A percentile compares a stretch with the other conserved stretches of the same genome.
Evolutionary conservation across 2,888 invertebrate genomes (phyloP).

Genomic region (Hecatera dysodea): DNA sequence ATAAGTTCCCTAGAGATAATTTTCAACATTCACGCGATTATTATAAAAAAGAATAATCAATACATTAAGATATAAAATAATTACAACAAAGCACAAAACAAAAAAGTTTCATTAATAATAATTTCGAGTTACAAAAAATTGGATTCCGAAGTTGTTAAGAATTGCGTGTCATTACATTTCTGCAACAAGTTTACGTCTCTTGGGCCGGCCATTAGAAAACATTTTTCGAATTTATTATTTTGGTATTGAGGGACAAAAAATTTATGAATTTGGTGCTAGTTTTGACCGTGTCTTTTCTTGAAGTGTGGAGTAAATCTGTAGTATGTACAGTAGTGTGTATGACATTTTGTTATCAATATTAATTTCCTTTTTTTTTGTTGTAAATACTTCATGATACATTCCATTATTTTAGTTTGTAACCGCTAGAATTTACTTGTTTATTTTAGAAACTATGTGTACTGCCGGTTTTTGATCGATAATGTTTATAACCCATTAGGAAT

Average conservation of each 20-base stretch:
- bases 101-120: slow-evolving; percentile 3
- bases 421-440: slow-evolving; percentile 43
- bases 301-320: slow-evolving; percentile 40
- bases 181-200: slow-evolving; percentile 38
- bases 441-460: slow-evolving; percentile 42
- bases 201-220: slow-evolving; percentile 52
- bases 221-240: slow-evolving; percentile 70
- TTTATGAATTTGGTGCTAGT: slow-evolving; percentile 77
- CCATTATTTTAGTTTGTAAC: slow-evolving; percentile 72
- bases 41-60: no score
- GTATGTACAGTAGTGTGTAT: slow-evolving; percentile 65
- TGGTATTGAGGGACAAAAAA: slow-evolving; percentile 60
- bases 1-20: no score
- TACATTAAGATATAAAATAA: no score
- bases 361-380: slow-evolving; percentile 57
- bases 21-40: no score
- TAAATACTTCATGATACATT: slow-evolving; percentile 81
- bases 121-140: slow-evolving; percentile 42
- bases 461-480: slow-evolving; percentile 57
- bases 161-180: slow-evolving; percentile 9
- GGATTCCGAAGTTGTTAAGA: slow-evolving; percentile 19
- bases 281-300: slow-evolving; percentile 61
- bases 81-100: no score
- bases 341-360: slow-evolving; percentile 65
- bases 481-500: slow-evolving; percentile 37